phyloP scores from a whole-genome alignment of 2,888 invertebrate genomes.

The Helicoverpa assulta region DNA sequence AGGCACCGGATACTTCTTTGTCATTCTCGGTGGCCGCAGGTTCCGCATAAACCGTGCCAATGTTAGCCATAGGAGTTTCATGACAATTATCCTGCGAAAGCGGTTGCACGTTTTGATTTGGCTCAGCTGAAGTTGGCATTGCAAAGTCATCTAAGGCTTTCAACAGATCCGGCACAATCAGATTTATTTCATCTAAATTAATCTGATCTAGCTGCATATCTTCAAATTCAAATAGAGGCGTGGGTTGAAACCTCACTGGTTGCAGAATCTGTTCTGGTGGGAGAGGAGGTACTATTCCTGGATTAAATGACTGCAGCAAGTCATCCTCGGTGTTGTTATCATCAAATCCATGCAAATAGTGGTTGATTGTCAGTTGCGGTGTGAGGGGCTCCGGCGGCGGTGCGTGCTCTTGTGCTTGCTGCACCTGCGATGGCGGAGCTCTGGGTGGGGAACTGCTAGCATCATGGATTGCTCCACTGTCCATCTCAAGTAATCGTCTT shows the following conservation, averaged over 20 bases:
- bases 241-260: background rate
- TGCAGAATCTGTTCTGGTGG: background rate
- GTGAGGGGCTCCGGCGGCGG: background rate
- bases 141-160: background rate
- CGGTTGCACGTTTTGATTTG: background rate
- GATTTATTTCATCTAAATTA: background rate
- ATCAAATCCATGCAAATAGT: background rate
- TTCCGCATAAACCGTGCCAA: slow-evolving; percentile 2
- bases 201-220: background rate
- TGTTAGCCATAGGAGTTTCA: background rate
- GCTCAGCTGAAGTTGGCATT: background rate
- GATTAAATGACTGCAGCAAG: background rate
- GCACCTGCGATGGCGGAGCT: background rate
- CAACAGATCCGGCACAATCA: background rate
- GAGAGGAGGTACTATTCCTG: background rate
- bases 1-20: background rate
- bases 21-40: background rate
- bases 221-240: background rate
- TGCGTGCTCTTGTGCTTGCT: background rate
- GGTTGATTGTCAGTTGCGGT: background rate
- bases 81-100: background rate
- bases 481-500: background rate
- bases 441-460: background rate
- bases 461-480: background rate
- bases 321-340: background rate